Evolutionary conservation across 2,888 invertebrate species (phyloP), one percentile per base, ranked within the genome.

Genomic region (Eupithecia inturbata): DNA sequence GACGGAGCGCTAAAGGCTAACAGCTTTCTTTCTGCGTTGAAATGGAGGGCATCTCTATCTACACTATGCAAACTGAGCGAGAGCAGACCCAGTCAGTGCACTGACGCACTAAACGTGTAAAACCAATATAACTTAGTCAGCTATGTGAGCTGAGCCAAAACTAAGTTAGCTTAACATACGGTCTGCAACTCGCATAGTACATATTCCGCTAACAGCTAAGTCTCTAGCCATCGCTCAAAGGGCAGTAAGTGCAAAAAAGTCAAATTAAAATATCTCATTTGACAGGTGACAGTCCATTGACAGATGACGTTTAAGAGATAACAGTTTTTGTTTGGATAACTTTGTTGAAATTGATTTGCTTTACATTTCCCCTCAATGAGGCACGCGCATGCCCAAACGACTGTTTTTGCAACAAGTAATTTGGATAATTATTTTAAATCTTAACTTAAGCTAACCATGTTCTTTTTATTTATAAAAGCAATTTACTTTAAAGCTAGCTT

Each of bases 251-350:
- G 77, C 82, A 81, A 86, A 85, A n/a, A 86, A 83, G 81, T 79
- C 80, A 80, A 87, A 89, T 90, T 89, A 88, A 89, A 88, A 90
- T 89, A 83, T 84, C 82, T 79, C 81, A 81, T 83, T 81, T 88
- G 89, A 88, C 91, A 91, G 91, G 87, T 91, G 91, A 83, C 81
- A 77, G 77, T 79, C 67, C 72, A 77, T 82, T 88, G 88, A 90
- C 89, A 86, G 86, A 89, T 88, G 88, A 89, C 82, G 79, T 80
- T 75, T 77, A 75, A 62, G 74, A 79, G 74, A 75, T 70, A 73
- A 68, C 68, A 49, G 75, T 83, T 84, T 85, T 86, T 86, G 80
- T 72, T 77, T 70, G 75, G 68, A 74, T 67, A 70, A 80, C 80
- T 80, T 80, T 81, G 82, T 81, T 31, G 69, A 77, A 77, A 77